Base-by-base conservation (phyloP, 2,113 vertebrate species). In the Bucco capensis region DNA sequence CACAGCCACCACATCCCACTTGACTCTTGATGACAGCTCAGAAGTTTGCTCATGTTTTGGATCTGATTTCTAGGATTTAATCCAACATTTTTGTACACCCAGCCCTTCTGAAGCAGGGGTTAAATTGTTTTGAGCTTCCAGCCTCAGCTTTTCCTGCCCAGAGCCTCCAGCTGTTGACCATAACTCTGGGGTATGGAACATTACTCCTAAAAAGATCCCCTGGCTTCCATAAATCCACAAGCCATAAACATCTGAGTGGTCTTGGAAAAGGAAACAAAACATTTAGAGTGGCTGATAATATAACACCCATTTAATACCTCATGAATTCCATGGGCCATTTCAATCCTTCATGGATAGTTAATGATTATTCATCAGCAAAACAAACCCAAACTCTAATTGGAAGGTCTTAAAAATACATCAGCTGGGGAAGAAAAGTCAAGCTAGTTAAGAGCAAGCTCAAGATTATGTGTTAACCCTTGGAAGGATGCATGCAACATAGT, bases 181-280 rank as follows among this genome's bases (percentile, higher is more conserved):
- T 93, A 83, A 87, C 76, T 85, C 77, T 18, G 56, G 73, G 74
- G 83, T 60, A 89, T 0, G 77, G 94, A 96, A 96, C 96, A 94
- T 97, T 97, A 81, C 84, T 90, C 73, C 84, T 65, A 8, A 53
- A 93, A 94, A 86, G 67, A 85, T 94, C 95, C 94, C 94, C 54
- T n/a, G 92, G 17, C 93, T 95, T 94, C 90, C 80, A 92, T 93
- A 92, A 96, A 96, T 88, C 93, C 89, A 64, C 77, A 37, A 8
- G 14, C 93, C 82, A 62, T 94, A 92, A 96, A 96, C 93, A 80
- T 17, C 94, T 65, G 90, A 94, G 49, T 1, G 70, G 78, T 58
- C 94, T 83, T 66, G 82, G 90, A 91, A 95, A 0, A n/a, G 10
- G 86, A 92, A 95, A 88, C 74, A 76, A 86, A 96, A 69, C 87